Evolutionary conservation across 2,888 invertebrate genomes (phyloP), one percentile per base, ranked within the genome.

Genomic region (Cryptocephalus primarius): DNA sequence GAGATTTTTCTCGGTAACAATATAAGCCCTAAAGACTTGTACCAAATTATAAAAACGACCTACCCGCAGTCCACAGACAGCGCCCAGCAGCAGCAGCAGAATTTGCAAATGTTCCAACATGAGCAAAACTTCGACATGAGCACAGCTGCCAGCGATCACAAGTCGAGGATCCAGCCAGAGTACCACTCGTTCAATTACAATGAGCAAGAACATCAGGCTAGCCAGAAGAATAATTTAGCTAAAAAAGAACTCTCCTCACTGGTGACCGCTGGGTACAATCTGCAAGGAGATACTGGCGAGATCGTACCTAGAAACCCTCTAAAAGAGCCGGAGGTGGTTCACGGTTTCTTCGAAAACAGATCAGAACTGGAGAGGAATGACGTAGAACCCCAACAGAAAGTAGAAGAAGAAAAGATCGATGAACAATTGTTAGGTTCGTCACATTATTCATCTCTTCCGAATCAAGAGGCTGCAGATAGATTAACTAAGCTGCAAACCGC

Each of bases 401-500:
- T 42, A 32, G 42, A 42, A 14, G 48, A 52, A 14, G 42, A 54
- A 22, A 40, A 48, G 12, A 43, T 48, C 8, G 52, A 55, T 13
- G 48, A 56, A 10, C 70, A 73, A 51, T 68, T 74, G 2, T 65
- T 69, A 47, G 71, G 73, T 59, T 66, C 62, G 4, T 46, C 55
- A 8, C 66, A 76, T 54, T 82, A 77, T 55, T 74, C 81, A 1
- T 76, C 79, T 1, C 66, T 82, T 32, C 80, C 81, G 10, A 81
- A 76, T 52, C 75, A 77, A 22, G 76, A 81, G 63, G 76, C 77
- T 1, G 79, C 79, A 9, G 79, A 80, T 42, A 75, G 76, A 33
- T 60, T 80, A 46, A 78, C 78, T 0, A 75, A 79, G 48, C 68
- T 77, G 1, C 78, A 80, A 51, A 76, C 76, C 43, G 73, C 76